Evolutionary conservation across 2,888 invertebrate species (phyloP).

Genomic region (Mesopsocus fuscifrons): DNA sequence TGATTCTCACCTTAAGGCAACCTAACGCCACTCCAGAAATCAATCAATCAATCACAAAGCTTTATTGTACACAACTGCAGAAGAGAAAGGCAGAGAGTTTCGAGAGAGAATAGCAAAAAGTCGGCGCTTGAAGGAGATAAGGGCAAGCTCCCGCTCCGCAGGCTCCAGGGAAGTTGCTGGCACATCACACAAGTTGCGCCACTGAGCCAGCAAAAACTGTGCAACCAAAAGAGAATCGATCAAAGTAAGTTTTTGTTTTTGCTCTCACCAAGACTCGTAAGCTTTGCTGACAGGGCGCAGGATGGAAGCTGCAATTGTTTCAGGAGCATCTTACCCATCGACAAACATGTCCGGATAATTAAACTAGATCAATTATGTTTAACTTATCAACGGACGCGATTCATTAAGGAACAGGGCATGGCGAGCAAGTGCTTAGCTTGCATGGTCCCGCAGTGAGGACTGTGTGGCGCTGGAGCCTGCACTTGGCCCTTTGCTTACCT

Average conservation of each 20-base stretch:
- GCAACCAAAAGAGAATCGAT: constrained; percentile 10
- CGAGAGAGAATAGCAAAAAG: too few relatives aligned
- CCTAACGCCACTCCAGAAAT: too few relatives aligned
- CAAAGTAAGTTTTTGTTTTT: constrained; percentile 10
- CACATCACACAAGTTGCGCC: neutral
- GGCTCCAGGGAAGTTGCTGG: too few relatives aligned
- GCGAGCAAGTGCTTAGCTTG: neutral
- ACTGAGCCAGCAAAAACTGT: constrained; percentile 8
- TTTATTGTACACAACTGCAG: too few relatives aligned
- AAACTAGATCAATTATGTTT: constrained; percentile 9
- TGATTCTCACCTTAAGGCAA: too few relatives aligned
- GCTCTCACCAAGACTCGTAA: neutral
- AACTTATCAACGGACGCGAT: constrained; percentile 8
- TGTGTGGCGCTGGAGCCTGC: neutral
- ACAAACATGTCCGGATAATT: constrained; percentile 1
- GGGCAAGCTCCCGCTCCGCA: too few relatives aligned
- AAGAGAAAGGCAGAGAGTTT: too few relatives aligned
- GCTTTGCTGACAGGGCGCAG: neutral
- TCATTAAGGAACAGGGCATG: too few relatives aligned
- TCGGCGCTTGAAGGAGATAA: too few relatives aligned
- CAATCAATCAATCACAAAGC: too few relatives aligned
- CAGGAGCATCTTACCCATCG: neutral
- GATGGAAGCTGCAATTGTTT: neutral
- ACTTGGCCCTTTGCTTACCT: neutral
- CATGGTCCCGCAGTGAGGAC: neutral